Evolutionary conservation across 2,888 invertebrate genomes (phyloP).

Genomic region (Cheilosia variabilis): DNA sequence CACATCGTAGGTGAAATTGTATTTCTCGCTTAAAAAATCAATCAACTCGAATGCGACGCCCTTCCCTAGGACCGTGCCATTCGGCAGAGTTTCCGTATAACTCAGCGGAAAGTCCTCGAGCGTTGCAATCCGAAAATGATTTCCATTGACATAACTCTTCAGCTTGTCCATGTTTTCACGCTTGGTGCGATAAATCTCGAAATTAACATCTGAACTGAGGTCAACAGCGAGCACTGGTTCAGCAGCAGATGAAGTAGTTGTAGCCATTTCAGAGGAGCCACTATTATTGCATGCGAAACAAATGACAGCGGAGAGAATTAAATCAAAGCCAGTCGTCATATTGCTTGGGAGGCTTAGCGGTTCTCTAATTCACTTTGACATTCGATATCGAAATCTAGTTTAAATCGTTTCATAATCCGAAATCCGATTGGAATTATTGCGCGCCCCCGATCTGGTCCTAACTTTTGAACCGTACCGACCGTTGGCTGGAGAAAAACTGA

Average conservation of each 20-base stretch:
- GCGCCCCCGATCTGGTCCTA: slow-evolving; percentile 14
- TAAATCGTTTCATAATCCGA: slow-evolving; percentile 67
- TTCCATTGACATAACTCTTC: slow-evolving; percentile 80
- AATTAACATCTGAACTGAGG: slow-evolving; percentile 26
- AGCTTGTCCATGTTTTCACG: slow-evolving; percentile 76
- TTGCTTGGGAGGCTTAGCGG: slow-evolving; percentile 19
- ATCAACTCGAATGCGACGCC: slow-evolving; percentile 91
- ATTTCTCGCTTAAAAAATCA: slow-evolving; percentile 87
- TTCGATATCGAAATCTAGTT: slow-evolving; percentile 41
- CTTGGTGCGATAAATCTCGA: slow-evolving; percentile 77
- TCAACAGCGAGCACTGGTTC: not conserved
- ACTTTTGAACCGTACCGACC: slow-evolving; percentile 52
- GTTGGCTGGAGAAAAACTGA: slow-evolving; percentile 66
- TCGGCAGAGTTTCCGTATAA: slow-evolving; percentile 83
- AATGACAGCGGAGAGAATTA: slow-evolving; percentile 80
- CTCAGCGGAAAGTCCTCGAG: slow-evolving; percentile 87
- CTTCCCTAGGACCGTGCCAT: slow-evolving; percentile 86
- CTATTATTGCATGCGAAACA: slow-evolving; percentile 79
- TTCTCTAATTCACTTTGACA: slow-evolving; percentile 49
- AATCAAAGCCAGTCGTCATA: slow-evolving; percentile 78
- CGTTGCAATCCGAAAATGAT: slow-evolving; percentile 81
- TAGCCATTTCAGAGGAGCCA: slow-evolving; percentile 67
- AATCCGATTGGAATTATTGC: not conserved
- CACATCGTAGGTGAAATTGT: slow-evolving; percentile 90
- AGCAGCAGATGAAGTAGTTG: slow-evolving; percentile 56